Evolutionary conservation across 2,113 vertebrate species (phyloP), one percentile per base, ranked within the genome.

Genomic region (Conger conger): DNA sequence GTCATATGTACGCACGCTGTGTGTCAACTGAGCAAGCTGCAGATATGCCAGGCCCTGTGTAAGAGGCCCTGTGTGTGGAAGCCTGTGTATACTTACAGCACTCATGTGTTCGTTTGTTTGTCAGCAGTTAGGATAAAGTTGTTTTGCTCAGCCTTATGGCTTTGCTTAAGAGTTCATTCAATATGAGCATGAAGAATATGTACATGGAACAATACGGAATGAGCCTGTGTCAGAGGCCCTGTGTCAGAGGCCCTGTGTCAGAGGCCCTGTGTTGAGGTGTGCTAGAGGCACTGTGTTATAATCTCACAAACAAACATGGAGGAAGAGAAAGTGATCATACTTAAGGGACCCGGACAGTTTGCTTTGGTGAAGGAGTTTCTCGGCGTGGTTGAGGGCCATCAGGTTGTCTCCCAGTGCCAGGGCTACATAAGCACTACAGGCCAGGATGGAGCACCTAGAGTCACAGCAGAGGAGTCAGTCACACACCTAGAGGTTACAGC

Each of bases 281-380:
- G 23, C 9, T 1, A 6, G 57, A 27, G 4, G 54, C 54, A 0
- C 15, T 57, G 18, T 57, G 18, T 57, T 8, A 63, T 20, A 27
- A 20, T 23, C 57, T 20, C 20, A 63, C 57, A 63, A 23, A 76
- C 76, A 30, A 23, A 27, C 30, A 80, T 1, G 27, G 27, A 73
- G 33, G 57, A 4, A 87, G 30, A 45, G 23, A 79, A 2, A 78
- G 60, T 9, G 7, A 4, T 94, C 97, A 96, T 95, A 99, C 98
- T 99, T 99, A 36, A 99, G 96, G 37, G 98, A 99, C 83, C 98
- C 98, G 0, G 97, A 99, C 85, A 99, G 94, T 91, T 98, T 98
- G 68, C 96, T 94, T 89, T 99, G 98, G 92, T 98, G 97, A 82
- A 99, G 96, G 82, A 99, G 97, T 88, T 98, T 99, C 86, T 99